Percentiles rank a stretch among this genome's conserved stretches.
These are phyloP conservation scores for Pelagia noctiluca DNA, from an alignment of 30 jellyfish, hydroid and myxozoan genomes.

Conservation along the genomic window DNA sequence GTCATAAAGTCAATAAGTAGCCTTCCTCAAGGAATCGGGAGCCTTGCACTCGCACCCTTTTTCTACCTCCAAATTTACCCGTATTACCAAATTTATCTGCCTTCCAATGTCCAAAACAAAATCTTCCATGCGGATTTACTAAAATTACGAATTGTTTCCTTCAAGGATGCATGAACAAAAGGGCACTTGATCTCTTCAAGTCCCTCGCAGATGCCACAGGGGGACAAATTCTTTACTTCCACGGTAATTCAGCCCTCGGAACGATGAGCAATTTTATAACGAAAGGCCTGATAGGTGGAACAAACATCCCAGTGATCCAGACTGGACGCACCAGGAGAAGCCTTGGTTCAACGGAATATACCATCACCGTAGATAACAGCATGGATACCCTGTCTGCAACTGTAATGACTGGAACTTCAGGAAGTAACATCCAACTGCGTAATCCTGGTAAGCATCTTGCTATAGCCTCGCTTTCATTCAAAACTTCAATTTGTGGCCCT, in stretches of 20 bases:
- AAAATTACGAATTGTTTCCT: no score
- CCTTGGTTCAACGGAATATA: slow-evolving; percentile 3
- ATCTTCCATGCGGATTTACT: not conserved
- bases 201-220: slow-evolving; percentile 58
- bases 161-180: slow-evolving; percentile 59
- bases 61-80: no score
- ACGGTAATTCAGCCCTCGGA: not conserved
- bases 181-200: slow-evolving; percentile 34
- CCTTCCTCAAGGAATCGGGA: no score
- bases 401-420: slow-evolving; percentile 19
- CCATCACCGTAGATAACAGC: slow-evolving; percentile 54
- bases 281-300: slow-evolving; percentile 66
- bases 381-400: slow-evolving; percentile 55
- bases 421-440: not conserved
- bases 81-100: not conserved
- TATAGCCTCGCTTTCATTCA: no score
- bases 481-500: not conserved
- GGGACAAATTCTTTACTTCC: slow-evolving; percentile 54
- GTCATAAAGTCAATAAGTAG: no score
- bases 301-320: slow-evolving; percentile 53
- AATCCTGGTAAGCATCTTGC: slow-evolving; percentile 41
- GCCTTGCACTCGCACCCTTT: no score
- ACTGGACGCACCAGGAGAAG: slow-evolving; percentile 34
- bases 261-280: slow-evolving; percentile 15
- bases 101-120: not conserved